Evolutionary conservation across 2,113 vertebrate genomes (phyloP), one percentile per base, ranked within the genome.

Genomic region (Lagopus muta): DNA sequence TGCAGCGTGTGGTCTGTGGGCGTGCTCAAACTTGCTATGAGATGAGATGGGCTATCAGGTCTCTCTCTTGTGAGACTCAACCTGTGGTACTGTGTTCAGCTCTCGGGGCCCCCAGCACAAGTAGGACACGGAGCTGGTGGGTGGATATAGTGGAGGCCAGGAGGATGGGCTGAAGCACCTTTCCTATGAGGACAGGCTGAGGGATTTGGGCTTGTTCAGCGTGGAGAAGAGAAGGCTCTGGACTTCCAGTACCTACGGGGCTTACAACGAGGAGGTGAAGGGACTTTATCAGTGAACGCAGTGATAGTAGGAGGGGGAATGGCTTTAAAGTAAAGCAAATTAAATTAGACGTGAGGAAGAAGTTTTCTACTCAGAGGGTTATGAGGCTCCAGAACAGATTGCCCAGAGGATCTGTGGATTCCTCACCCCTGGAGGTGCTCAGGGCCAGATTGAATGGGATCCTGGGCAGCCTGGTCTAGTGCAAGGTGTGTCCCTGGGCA

Each of bases 1-100:
- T 8, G 19, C 17, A 30, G 50, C 66, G 38, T 57, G 60, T 89
- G 40, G 11, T 84, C 77, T 64, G 21, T 3, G 1, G 79, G n/a
- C 74, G 84, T 71, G 90, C 36, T 96, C 90, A 81, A 22, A 82
- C 42, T 93, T 61, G 40, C 93, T 82, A 16, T 2, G 7, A 78
- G 34, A 48, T 82, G 80, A 32, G 48, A 55, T 89, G 50, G 54
- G 88, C 42, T 50, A 30, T 62, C 74, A 10, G 77, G 42, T 32
- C 17, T 57, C 28, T 32, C 28, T 55, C 28, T 19, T 32, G 54
- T 32, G 28, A 57, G 54, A 18, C 17, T 11, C 54, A 10, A 57
- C 54, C 54, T 57, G 54, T 5, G 4, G 54, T 57, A 57, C 54
- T 32, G 54, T 30, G 54, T 30, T 55, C 52, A 30, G 15, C 54